A percentile compares a stretch with the other conserved stretches of the same genome.
Evolutionary conservation across 2,888 invertebrate species (phyloP).

Genomic region (Volucella bombylans): DNA sequence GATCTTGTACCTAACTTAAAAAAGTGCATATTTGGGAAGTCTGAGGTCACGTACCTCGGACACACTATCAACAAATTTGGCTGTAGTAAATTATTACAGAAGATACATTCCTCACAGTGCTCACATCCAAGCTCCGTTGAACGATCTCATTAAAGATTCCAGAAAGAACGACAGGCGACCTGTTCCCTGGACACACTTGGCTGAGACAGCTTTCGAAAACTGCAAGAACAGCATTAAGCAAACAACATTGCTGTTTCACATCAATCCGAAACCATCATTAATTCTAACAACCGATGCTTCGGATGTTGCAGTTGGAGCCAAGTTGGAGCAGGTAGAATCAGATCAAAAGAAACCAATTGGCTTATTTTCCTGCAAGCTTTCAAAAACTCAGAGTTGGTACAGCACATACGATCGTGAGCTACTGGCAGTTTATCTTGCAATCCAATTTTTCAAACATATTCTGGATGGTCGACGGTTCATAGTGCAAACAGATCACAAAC

Average conservation of each 20-base stretch:
- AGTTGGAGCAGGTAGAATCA: too few relatives aligned
- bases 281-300: constrained; percentile 16
- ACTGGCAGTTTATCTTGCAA: too few relatives aligned
- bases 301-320: constrained; percentile 38
- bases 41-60: too few relatives aligned
- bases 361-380: too few relatives aligned
- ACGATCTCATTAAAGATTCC: constrained; percentile 30
- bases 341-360: too few relatives aligned
- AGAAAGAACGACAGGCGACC: constrained; percentile 38
- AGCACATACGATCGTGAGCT: too few relatives aligned
- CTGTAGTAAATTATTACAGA: constrained; percentile 53
- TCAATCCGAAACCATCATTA: constrained; percentile 11
- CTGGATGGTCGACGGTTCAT: too few relatives aligned
- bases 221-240: constrained; percentile 35
- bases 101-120: constrained; percentile 43
- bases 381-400: too few relatives aligned
- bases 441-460: too few relatives aligned
- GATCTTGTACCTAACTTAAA: too few relatives aligned
- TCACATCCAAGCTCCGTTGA: constrained; percentile 23
- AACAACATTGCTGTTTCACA: constrained; percentile 15
- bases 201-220: constrained; percentile 22
- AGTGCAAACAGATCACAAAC: too few relatives aligned
- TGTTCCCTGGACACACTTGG: constrained; percentile 9
- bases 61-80: constrained; percentile 28
- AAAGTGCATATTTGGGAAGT: too few relatives aligned